A percentile compares a stretch with the other conserved stretches of the same genome.
These are phyloP conservation scores for Oncorhynchus mykiss DNA, from an alignment of 2,113 vertebrate species.

Conservation along the genomic window DNA sequence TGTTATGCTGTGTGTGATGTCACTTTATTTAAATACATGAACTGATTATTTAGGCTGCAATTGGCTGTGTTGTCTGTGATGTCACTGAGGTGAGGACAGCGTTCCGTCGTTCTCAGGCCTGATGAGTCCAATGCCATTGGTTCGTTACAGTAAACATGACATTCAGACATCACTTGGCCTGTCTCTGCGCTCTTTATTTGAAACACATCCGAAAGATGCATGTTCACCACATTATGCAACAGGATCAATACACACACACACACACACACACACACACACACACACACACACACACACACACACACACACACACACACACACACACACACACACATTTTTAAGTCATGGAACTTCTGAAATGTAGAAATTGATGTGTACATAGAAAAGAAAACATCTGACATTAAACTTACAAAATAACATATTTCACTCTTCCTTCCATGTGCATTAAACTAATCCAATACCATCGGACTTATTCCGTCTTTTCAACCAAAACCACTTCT, in stretches of 20 bases:
- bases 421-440: too few species aligned
- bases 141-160: slow-evolving; percentile 48
- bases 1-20: slow-evolving; percentile 54
- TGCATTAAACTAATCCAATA: too few species aligned
- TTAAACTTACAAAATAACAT: too few species aligned
- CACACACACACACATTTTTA: too few species aligned
- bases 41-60: slow-evolving; percentile 36
- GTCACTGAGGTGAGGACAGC: slow-evolving; percentile 34
- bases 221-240: background rate
- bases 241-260: background rate
- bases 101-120: slow-evolving; percentile 12
- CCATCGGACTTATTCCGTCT: too few species aligned
- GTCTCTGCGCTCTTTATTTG: slow-evolving; percentile 25
- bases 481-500: background rate
- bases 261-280: too few species aligned
- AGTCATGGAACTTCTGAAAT: too few species aligned
- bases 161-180: slow-evolving; percentile 35
- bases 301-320: too few species aligned
- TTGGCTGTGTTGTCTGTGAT: slow-evolving; percentile 49
- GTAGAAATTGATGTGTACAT: background rate
- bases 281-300: too few species aligned
- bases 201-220: background rate
- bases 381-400: background rate
- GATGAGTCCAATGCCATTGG: slow-evolving; percentile 15
- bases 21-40: slow-evolving; percentile 52